A percentile compares a stretch with the other conserved stretches of the same genome.
phyloP scores from a whole-genome alignment of 2,888 invertebrate species.

The Metellina segmentata region DNA sequence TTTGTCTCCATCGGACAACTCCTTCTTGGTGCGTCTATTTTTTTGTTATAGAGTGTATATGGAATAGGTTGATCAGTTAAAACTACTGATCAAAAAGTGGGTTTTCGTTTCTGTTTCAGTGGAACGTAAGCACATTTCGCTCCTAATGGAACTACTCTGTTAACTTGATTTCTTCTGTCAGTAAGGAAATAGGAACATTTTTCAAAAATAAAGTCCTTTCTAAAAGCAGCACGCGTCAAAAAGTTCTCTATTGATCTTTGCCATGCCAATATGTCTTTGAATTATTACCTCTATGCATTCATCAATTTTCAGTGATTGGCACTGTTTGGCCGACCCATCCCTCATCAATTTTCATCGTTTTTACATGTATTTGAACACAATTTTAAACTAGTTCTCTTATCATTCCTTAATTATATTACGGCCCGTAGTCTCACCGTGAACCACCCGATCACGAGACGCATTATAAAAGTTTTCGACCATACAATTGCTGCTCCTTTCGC shows the following conservation, averaged over 20 bases:
- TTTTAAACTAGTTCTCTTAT: not conserved
- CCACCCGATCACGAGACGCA: not conserved
- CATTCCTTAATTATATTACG: not conserved
- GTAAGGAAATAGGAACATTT: no score
- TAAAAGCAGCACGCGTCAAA: not conserved
- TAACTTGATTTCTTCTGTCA: no score
- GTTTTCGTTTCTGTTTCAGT: no score
- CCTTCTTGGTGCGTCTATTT: no score
- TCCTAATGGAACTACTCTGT: no score
- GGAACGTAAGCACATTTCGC: no score
- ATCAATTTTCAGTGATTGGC: not conserved
- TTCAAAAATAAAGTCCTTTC: no score
- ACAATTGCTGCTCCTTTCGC: not conserved
- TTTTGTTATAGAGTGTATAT: no score
- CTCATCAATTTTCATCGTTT: not conserved
- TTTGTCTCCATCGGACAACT: no score
- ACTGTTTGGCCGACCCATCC: not conserved
- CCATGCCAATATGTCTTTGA: not conserved
- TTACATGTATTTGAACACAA: not conserved
- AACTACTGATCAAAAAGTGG: no score
- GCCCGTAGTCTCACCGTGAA: not conserved
- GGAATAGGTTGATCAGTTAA: no score
- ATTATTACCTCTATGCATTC: not conserved
- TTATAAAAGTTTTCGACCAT: not conserved
- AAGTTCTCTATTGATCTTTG: not conserved